A percentile compares a stretch with the other conserved stretches of the same genome.
Conservation (phyloP, 2,113 vertebrate genomes). For the Aspidoscelis tigris region DNA sequence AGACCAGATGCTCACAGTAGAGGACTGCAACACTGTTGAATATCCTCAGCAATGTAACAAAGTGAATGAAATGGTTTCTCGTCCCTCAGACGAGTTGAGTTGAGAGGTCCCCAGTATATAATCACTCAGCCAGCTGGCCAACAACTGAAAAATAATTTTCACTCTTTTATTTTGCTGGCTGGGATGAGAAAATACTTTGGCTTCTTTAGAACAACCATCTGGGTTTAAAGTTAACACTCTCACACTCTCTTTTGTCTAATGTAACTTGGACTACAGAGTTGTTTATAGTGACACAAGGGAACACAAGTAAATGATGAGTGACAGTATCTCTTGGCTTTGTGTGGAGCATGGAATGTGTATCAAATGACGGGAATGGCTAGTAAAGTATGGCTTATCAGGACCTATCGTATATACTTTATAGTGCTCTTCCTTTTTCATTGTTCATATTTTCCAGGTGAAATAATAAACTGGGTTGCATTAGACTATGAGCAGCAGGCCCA, state of each 20-base stretch:
- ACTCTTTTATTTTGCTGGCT: conserved; percentile 8
- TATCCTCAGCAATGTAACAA: background rate
- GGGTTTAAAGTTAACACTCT: background rate
- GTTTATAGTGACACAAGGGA: background rate
- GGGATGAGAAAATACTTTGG: conserved; percentile 18
- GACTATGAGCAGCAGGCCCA: conserved; percentile 83
- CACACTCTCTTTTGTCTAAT: background rate
- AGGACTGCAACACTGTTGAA: background rate
- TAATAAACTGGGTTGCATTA: conserved; percentile 86
- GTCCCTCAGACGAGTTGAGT: background rate
- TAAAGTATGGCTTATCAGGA: background rate
- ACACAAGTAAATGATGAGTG: background rate
- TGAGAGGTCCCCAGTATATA: conserved; percentile 16
- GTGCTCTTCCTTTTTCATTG: background rate
- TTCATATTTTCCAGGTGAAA: conserved; percentile 80
- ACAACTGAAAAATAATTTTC: conserved; percentile 26
- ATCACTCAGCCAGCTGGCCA: conserved; percentile 19
- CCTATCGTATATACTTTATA: background rate
- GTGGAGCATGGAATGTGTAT: background rate
- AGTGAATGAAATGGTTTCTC: conserved; percentile 10
- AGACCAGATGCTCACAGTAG: conserved; percentile 5
- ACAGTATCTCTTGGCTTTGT: conserved; percentile 1
- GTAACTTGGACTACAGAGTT: background rate
- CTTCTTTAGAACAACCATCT: conserved; percentile 24
- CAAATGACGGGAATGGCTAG: background rate